Conservation (phyloP, 2,113 vertebrate genomes). For the Hassar affinis region DNA sequence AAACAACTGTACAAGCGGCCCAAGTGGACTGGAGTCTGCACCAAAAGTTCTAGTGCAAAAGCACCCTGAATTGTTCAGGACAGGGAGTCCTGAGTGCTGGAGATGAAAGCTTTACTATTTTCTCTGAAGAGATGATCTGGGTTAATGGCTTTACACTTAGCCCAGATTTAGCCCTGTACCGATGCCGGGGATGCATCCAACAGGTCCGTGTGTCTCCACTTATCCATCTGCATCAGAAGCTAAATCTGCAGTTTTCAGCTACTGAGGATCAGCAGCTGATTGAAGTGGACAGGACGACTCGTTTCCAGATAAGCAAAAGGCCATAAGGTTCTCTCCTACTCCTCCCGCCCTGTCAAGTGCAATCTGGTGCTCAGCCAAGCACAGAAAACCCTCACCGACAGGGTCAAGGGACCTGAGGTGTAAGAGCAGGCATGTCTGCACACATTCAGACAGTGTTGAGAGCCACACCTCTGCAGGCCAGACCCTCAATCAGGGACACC, state of each 20-base stretch:
- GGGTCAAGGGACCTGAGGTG: conserved; percentile 43
- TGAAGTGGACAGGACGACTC: conserved; percentile 50
- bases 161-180: neutral
- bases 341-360: conserved; percentile 55
- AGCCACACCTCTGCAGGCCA: neutral
- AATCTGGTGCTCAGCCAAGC: conserved; percentile 44
- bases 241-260: neutral
- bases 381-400: conserved; percentile 36
- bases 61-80: too few species aligned
- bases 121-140: neutral
- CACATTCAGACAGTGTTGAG: conserved; percentile 11
- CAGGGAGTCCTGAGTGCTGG: neutral
- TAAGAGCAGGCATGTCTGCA: conserved; percentile 32
- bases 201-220: neutral
- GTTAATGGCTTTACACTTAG: neutral
- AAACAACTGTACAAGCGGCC: too few species aligned
- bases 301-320: conserved; percentile 26
- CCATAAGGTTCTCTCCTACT: conserved; percentile 52
- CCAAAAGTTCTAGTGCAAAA: too few species aligned
- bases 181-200: neutral
- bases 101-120: neutral
- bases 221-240: neutral
- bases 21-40: too few species aligned
- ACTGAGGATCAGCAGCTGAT: conserved; percentile 49
- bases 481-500: neutral